Base-by-base conservation (phyloP, 2,888 invertebrate species). In the Leucophenga montana region DNA sequence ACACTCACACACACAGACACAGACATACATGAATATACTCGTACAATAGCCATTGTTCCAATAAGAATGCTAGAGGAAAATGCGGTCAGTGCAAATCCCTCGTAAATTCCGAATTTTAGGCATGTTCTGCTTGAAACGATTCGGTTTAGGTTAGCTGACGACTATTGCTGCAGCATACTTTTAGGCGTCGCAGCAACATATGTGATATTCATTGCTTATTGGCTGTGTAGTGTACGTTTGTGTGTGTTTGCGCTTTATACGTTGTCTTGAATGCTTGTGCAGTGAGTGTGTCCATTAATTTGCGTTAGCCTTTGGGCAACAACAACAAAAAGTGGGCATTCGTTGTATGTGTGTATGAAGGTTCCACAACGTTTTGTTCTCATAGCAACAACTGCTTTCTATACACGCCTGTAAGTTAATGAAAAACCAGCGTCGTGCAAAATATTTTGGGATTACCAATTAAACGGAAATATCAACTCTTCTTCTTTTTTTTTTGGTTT, bases 401-500 rank as follows among this genome's bases (percentile, higher is more conserved):
- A n/a, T n/a, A n/a, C n/a, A n/a, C n/a, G 56, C 9, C 14, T 46
- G 22, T 64, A 14, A 64, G 62, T 64, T 64, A 64, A 64, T 64
- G 62, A 64, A 64, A 64, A 64, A 46, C 46, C 62, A 64, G 27
- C 62, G 46, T 64, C 48, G 62, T 48, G 62, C 18, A 39, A 64
- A 64, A 64, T 64, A n/a, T 64, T 64, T 64, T 46, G 11, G 46
- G 62, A 64, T 64, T 64, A 64, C 62, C 62, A 64, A 64, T 64
- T 64, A 64, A 64, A 64, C 62, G 62, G 62, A 64, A 64, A 46
- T 64, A 48, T 64, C 62, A 48, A 48, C 61, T 48, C 44, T 31
- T 59, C 53, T 14, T 54, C 61, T 4, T 14, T 57, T 48, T 65
- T 39, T 20, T 65, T 48, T 57, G 22, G 64, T 76, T 77, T 64